Base-by-base conservation (phyloP, 1,140 invertebrate species). In the Ericerus pela region DNA sequence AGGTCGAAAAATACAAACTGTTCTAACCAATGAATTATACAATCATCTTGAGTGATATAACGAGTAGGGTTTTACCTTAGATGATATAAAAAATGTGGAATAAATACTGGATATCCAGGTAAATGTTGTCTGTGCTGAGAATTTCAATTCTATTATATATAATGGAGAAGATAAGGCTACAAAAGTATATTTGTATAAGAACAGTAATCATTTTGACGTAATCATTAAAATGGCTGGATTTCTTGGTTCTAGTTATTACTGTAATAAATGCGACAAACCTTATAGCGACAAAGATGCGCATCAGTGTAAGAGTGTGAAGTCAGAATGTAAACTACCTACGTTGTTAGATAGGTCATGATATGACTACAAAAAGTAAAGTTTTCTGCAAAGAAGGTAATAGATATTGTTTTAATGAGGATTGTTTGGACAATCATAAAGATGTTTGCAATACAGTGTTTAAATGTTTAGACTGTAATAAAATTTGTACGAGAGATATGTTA, bases 171-270 rank as follows among this genome's bases (percentile, higher is more conserved):
- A 53, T 29, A 53, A 53, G 31, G 26, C 10, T 2, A 53, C 20
- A 29, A 53, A 53, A 53, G 27, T 53, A 8, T 53, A 53, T 30
- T 53, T 53, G 29, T n/a, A n/a, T 30, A 53, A 53, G 16, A 10
- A 53, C 5, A 29, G 22, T 8, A 24, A 51, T 14, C 47, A 51
- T 20, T 51, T 20, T 51, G 22, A 51, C 26, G 22, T 5, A 5
- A 51, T 51, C 6, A 26, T 4, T 16, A 26, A 24, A 51, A 51
- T 51, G 47, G 22, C 12, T 20, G 47, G 12, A n/a, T 51, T 51
- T 24, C 22, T 51, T 24, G 47, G 47, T 24, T 20, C 5, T 11
- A 24, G 8, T 51, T 51, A 51, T 24, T 51, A 22, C 26, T 51
- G 47, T 51, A 5, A 51, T 51, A 51, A 51, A 51, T 51, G 47